Conservation (phyloP, 2,113 vertebrate species). For the Chaetorhynchus papuensis region DNA sequence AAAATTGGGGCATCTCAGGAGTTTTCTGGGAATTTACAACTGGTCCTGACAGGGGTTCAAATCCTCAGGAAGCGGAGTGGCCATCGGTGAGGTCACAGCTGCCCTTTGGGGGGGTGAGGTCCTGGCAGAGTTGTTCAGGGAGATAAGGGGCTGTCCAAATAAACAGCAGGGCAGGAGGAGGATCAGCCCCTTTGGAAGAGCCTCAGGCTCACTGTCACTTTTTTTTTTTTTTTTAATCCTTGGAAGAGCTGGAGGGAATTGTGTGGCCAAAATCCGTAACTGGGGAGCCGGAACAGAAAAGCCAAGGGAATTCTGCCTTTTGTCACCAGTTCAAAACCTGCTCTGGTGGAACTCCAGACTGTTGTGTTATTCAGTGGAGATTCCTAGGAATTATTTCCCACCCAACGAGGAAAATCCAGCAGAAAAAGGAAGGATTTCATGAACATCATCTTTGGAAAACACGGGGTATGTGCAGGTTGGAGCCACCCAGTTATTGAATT, state of each 20-base stretch:
- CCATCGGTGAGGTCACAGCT: conserved; percentile 73
- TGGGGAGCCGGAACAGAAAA: background rate
- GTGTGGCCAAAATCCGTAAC: background rate
- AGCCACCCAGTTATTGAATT: background rate
- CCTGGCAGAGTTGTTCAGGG: conserved; percentile 64
- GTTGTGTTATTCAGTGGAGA: background rate
- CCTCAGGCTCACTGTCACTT: conserved; percentile 3
- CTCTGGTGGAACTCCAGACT: no score
- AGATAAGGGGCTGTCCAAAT: conserved; percentile 77
- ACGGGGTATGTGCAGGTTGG: accelerated
- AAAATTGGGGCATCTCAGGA: accelerated
- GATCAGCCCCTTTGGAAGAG: conserved; percentile 45
- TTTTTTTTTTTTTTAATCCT: background rate
- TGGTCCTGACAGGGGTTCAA: conserved; percentile 62
- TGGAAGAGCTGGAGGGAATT: background rate
- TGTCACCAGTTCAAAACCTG: background rate
- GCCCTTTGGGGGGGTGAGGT: conserved; percentile 69
- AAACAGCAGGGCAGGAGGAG: conserved; percentile 72
- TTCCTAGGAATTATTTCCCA: background rate
- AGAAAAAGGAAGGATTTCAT: background rate
- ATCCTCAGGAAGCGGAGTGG: conserved; percentile 60
- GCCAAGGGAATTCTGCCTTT: background rate
- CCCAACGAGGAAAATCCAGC: background rate
- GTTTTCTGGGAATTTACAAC: background rate
- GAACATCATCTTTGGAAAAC: accelerated